Evolutionary conservation across 2,113 vertebrate genomes (phyloP).

Genomic region (Lipophrys pholis): DNA sequence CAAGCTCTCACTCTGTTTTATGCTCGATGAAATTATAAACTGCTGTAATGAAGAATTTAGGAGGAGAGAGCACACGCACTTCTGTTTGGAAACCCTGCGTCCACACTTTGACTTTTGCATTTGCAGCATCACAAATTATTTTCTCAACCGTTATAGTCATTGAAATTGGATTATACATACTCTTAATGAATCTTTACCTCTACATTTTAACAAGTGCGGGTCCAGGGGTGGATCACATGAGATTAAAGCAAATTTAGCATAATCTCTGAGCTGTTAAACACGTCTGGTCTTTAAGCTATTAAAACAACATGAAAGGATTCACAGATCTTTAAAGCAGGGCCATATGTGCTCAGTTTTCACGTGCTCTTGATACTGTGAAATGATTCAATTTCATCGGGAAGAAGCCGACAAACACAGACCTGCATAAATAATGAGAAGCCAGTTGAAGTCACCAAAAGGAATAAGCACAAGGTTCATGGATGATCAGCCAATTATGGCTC

Average conservation of each 20-base stretch:
- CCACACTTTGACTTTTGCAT: background rate
- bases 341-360: background rate
- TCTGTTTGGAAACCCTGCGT: background rate
- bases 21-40: constrained; percentile 47
- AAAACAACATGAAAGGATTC: background rate
- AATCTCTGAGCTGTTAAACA: background rate
- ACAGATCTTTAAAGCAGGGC: background rate
- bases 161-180: too few species aligned
- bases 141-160: too few species aligned
- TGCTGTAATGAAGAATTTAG: constrained; percentile 58
- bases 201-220: background rate
- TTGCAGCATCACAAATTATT: background rate
- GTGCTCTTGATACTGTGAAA: background rate
- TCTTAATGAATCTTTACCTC: background rate
- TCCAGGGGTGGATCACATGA: background rate
- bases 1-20: constrained; percentile 44
- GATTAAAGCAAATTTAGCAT: background rate
- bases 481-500: background rate
- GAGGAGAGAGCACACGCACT: background rate
- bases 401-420: background rate
- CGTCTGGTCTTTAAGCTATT: background rate
- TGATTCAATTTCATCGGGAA: background rate
- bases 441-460: background rate
- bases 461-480: background rate
- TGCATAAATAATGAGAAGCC: background rate